These are phyloP conservation scores for Ormyrus nitidulus DNA, from an alignment of 2,888 invertebrate species.

Conservation along the genomic window DNA sequence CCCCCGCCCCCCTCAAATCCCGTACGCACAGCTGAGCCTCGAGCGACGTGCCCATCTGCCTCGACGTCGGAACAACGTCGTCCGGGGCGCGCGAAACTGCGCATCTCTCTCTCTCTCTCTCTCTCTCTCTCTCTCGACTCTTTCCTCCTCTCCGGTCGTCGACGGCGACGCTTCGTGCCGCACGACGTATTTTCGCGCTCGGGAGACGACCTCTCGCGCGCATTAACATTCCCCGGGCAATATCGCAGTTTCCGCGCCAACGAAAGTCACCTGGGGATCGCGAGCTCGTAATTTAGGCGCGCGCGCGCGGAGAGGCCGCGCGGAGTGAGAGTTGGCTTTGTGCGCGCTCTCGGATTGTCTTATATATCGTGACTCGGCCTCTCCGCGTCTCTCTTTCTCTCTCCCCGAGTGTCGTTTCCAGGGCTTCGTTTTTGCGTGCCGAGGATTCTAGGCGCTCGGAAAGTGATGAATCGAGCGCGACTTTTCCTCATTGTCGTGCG, in stretches of 20 bases:
- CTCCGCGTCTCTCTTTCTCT: too few species aligned
- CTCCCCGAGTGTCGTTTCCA: too few species aligned
- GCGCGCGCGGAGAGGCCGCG: neutral
- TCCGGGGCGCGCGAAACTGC: conserved; percentile 4
- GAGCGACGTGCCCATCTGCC: neutral
- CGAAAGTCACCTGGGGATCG: conserved; percentile 7
- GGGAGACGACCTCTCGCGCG: neutral
- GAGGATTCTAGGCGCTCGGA: neutral
- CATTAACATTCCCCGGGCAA: conserved; percentile 17
- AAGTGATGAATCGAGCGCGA: conserved; percentile 33
- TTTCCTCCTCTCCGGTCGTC: too few species aligned
- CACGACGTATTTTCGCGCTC: too few species aligned
- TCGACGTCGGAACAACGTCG: neutral
- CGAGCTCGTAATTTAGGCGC: conserved; percentile 20
- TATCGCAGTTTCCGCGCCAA: conserved; percentile 38
- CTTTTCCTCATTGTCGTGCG: conserved; percentile 24
- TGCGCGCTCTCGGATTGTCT: conserved; percentile 11
- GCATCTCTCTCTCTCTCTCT: neutral
- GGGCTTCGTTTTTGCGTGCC: too few species aligned
- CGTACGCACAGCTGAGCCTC: too few species aligned
- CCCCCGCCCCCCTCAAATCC: too few species aligned
- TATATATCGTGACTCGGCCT: conserved; percentile 26
- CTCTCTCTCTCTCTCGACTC: too few species aligned
- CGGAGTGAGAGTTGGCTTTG: too few species aligned
- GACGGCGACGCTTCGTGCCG: too few species aligned